These are phyloP conservation scores for Tokudaia tokunoshimensis DNA, from an alignment of 2,797 vertebrate species.

Conservation along the genomic window DNA sequence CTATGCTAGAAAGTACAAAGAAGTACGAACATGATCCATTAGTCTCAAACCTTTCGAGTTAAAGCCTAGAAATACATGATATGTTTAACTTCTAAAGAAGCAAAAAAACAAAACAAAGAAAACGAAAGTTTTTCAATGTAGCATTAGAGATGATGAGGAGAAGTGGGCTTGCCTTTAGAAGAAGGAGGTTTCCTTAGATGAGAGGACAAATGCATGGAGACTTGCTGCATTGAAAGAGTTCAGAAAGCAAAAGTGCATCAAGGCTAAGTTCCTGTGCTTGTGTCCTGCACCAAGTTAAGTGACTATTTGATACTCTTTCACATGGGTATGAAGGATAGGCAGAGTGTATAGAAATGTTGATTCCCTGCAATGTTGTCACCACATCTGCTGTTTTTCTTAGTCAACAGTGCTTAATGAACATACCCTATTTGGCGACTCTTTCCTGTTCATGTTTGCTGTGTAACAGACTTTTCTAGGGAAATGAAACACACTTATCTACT, in stretches of 20 bases:
- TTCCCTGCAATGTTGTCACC: background rate
- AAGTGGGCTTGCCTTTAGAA: constrained; percentile 66
- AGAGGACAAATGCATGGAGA: background rate
- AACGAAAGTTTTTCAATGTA: constrained; percentile 54
- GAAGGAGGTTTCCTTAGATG: constrained; percentile 54
- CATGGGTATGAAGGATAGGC: background rate
- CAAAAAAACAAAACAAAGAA: background rate
- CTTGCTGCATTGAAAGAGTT: background rate
- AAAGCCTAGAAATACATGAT: constrained; percentile 81
- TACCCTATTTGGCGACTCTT: background rate
- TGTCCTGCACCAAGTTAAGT: background rate
- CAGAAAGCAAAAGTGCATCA: background rate
- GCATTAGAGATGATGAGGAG: constrained; percentile 63
- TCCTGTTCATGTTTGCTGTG: background rate
- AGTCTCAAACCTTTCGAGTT: constrained; percentile 79
- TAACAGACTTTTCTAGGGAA: background rate
- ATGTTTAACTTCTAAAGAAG: constrained; percentile 73
- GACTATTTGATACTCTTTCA: background rate
- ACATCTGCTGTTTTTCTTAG: constrained; percentile 24
- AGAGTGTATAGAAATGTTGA: constrained; percentile 14
- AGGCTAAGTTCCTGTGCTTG: background rate
- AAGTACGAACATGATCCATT: constrained; percentile 79
- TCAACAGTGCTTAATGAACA: background rate
- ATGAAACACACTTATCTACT: background rate
- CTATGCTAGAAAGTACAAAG: constrained; percentile 49